Evolutionary conservation across 35 echinoderm and acorn worm genomes (phyloP).

Genomic region (Diadema setosum): DNA sequence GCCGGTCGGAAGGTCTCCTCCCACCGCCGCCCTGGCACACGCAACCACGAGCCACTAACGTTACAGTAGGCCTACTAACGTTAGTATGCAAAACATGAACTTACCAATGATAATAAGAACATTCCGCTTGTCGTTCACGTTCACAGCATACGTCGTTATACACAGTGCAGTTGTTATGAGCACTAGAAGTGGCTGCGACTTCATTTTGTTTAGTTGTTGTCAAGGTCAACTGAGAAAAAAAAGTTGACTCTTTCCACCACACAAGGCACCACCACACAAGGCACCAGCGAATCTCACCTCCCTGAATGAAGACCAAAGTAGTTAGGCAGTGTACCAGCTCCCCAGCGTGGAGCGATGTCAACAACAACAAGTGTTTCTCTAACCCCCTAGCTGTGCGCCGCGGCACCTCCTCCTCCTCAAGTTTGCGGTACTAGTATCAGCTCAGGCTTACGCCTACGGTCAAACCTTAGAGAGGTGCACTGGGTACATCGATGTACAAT

Average conservation of each 20-base stretch:
- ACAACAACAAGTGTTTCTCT: no score
- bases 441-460: no score
- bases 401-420: no score
- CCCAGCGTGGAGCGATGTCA: no score
- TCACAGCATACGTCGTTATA: no score
- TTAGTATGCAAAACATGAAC: neutral
- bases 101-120: conserved; percentile 1
- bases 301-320: neutral
- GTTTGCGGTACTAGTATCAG: no score
- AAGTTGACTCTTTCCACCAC: neutral
- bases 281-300: neutral
- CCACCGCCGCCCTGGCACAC: neutral
- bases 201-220: neutral
- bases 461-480: no score
- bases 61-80: neutral
- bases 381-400: no score
- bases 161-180: no score
- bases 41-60: neutral
- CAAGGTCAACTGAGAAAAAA: neutral
- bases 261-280: neutral
- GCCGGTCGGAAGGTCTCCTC: neutral
- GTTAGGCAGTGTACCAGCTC: no score
- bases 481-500: no score
- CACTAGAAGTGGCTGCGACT: neutral
- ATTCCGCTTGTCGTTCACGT: neutral